A percentile compares a stretch with the other conserved stretches of the same genome.
Conservation (phyloP, 2,888 invertebrate species). For the Yponomeuta malinellus region DNA sequence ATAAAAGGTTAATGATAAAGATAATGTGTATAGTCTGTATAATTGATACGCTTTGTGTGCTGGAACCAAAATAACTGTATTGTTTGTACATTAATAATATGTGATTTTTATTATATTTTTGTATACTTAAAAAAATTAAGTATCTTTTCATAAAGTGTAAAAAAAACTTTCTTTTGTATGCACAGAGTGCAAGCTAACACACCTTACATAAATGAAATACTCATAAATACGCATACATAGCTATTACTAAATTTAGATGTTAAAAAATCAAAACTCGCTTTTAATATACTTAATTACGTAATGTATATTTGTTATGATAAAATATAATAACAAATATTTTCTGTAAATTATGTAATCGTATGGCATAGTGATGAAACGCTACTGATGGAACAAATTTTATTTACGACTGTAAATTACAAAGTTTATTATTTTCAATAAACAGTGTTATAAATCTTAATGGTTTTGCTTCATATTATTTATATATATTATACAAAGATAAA, state of each 20-base stretch:
- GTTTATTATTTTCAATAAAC: conserved; percentile 72
- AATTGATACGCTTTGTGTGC: neutral
- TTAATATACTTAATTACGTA: neutral
- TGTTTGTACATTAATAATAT: conserved; percentile 1
- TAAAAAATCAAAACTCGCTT: conserved; percentile 5
- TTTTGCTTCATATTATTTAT: neutral
- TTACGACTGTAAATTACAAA: conserved; percentile 49
- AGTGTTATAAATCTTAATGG: conserved; percentile 38
- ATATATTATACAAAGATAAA: neutral
- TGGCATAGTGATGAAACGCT: conserved; percentile 4
- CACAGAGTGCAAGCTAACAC: conserved; percentile 19
- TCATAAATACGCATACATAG: neutral
- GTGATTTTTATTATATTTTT: conserved; percentile 4
- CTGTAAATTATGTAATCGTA: conserved; percentile 5
- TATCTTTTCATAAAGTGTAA: neutral
- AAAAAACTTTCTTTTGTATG: conserved; percentile 9
- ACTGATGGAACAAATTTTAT: conserved; percentile 25
- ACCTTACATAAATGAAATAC: conserved; percentile 9
- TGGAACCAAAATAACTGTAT: neutral
- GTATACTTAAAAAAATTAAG: neutral
- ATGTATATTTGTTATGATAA: conserved; percentile 1
- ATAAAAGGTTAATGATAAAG: neutral
- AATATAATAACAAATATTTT: conserved; percentile 19
- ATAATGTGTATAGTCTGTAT: neutral
- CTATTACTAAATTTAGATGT: conserved; percentile 12